A percentile compares a stretch with the other conserved stretches of the same genome.
These are phyloP conservation scores for Phengaris alcon DNA, from an alignment of 2,888 invertebrate species.

Conservation along the genomic window DNA sequence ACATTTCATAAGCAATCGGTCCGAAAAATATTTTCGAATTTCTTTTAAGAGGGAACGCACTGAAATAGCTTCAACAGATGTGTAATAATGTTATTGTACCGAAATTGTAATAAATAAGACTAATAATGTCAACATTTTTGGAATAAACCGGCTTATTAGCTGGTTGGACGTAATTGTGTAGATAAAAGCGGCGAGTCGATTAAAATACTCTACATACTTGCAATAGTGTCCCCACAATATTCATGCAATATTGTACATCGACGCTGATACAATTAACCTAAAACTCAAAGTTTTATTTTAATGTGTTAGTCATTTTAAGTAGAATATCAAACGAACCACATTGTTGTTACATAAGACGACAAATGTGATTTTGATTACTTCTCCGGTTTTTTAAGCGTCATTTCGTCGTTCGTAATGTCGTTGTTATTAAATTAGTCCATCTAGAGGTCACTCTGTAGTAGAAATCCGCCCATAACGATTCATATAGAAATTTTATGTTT, in stretches of 20 bases:
- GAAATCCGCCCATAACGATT: no score
- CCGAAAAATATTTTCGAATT: slow-evolving; percentile 3
- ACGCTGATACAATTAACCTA: slow-evolving; percentile 1
- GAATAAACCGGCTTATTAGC: slow-evolving; percentile 12
- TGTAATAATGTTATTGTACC: neutral
- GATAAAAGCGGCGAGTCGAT: slow-evolving; percentile 19
- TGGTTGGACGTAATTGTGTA: slow-evolving; percentile 2
- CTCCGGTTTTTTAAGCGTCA: neutral
- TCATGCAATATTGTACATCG: slow-evolving; percentile 10
- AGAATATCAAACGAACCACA: neutral
- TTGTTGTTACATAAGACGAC: neutral
- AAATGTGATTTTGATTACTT: neutral
- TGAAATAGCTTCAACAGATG: neutral
- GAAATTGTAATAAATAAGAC: slow-evolving; percentile 9
- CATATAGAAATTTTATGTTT: no score
- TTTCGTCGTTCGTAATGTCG: slow-evolving; percentile 6
- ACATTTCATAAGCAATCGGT: slow-evolving; percentile 7
- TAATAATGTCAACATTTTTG: slow-evolving; percentile 25
- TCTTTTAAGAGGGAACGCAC: neutral
- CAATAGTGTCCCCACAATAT: neutral
- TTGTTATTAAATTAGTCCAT: neutral
- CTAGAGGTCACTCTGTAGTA: no score
- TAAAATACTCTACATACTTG: slow-evolving; percentile 17
- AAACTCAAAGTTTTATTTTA: neutral
- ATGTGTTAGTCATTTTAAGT: neutral